These are phyloP conservation scores for Megaleporinus macrocephalus DNA, from an alignment of 2,113 vertebrate genomes.

Conservation along the genomic window DNA sequence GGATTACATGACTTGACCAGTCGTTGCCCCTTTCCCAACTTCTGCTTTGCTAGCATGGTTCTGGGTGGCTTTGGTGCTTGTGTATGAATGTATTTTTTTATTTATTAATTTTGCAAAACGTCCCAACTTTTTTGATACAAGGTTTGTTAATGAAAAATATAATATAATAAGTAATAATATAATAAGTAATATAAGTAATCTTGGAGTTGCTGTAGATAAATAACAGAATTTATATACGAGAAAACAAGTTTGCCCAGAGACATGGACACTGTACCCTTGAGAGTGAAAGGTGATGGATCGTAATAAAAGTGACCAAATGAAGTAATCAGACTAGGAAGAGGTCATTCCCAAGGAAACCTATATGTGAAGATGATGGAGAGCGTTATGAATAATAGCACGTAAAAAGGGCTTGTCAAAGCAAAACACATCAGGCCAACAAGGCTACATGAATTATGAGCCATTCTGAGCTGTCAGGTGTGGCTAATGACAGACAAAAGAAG, in stretches of 20 bases:
- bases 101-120: too few species aligned
- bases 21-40: too few species aligned
- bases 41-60: too few species aligned
- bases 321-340: slow-evolving; percentile 28
- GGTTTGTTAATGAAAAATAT: too few species aligned
- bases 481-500: neutral
- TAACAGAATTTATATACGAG: neutral
- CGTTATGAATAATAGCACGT: slow-evolving; percentile 28
- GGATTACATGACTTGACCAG: too few species aligned
- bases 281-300: slow-evolving; percentile 36
- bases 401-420: slow-evolving; percentile 36
- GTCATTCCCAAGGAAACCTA: slow-evolving; percentile 28
- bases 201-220: neutral
- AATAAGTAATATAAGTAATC: too few species aligned
- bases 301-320: slow-evolving; percentile 40
- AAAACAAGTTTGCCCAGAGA: neutral
- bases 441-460: slow-evolving; percentile 23
- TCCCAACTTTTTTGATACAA: too few species aligned
- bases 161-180: too few species aligned
- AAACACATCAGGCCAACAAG: slow-evolving; percentile 31
- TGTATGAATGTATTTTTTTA: too few species aligned
- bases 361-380: slow-evolving; percentile 13
- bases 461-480: neutral
- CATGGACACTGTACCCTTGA: slow-evolving; percentile 20
- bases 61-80: too few species aligned